Base-by-base conservation (phyloP, 2,888 invertebrate species). In the Ernsta delagoae region DNA sequence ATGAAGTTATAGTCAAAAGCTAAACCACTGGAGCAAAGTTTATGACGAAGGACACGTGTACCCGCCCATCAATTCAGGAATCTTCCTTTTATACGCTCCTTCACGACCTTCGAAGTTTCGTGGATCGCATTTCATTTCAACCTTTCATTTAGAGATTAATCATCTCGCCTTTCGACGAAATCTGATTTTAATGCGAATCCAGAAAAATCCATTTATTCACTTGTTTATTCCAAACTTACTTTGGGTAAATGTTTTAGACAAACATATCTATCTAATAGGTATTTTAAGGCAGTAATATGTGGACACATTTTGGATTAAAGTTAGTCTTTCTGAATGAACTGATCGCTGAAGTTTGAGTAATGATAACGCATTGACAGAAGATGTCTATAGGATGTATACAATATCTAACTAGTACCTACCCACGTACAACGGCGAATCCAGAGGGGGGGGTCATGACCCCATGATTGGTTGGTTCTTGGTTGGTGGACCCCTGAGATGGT, bases 41-140 rank as follows among this genome's bases (percentile, higher is more conserved):
- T 45, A 45, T 45, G n/a, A 11, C 43, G 24, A 54, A 54, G 24
- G 54, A 54, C 54, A 31, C 31, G 31, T 31, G 7, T 16, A 16
- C 16, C 5, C 50, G 3, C 6, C 41, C 8, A 41, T 41, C 41
- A 41, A 41, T 57, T 57, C 53, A 56, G 45, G 56, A 64, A 56
- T 64, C 41, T 57, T 31, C 64, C 64, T 62, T 57, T 57, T 11
- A 43, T 43, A 5, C 45, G 45, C 31, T 56, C 56, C 64, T 56
- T 45, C 31, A 9, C 12, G 48, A 57, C 65, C 57, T 65, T 65
- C 57, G 8, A 65, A 65, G 48, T 65, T 65, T 65, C 57, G 9
- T 43, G 64, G 57, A 56, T 64, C 64, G 56, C 57, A 65, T 65
- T 65, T 65, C 65, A 65, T 65, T 65, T 59, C 48, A 65, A 65